Base-by-base conservation (phyloP, 2,113 vertebrate species). In the Zonotrichia leucophrys region DNA sequence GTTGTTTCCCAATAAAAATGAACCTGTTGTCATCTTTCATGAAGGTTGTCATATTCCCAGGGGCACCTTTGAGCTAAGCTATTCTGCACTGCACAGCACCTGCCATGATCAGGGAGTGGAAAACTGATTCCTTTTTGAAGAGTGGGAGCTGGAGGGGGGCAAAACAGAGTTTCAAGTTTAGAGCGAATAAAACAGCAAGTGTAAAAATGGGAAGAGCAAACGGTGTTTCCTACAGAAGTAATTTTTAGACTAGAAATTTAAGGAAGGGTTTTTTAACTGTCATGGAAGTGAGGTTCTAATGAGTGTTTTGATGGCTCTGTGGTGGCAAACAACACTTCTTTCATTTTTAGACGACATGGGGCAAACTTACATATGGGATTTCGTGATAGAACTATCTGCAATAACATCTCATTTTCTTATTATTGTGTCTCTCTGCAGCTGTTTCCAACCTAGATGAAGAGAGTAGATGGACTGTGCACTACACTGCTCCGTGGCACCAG, bases 371-470 rank as follows among this genome's bases (percentile, higher is more conserved):
- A 0, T 1, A 1, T 47, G 63, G 47, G 17, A 4, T 82, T 94
- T 92, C 0, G 0, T 35, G 53, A 15, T 10, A 25, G 1, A 64
- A 14, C 17, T 84, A 3, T 68, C 69, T 44, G 10, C 53, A 84
- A 0, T 42, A 82, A 21, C 33, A 33, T 82, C 75, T 75, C 37
- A 94, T 87, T 66, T 47, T 72, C 47, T 33, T 33, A 5, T 37
- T 93, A 15, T 77, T 94, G 8, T 91, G 53, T 96, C 39, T 96
- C 74, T 96, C 78, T 89, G 23, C 96, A 99, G 99, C 99, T 52
- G 99, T 99, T 96, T 99, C 99, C 95, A 99, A 99, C 97, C 97
- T 99, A 96, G 99, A 99, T 33, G 99, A 99, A 97, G 99, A 99
- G 97, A 99, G 98, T 86, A 98, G 99, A 94, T 99, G 99, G 99